Evolutionary conservation across 1,140 invertebrate genomes (phyloP), one percentile per base, ranked within the genome.

Genomic region (Drosophila lacteicornis): DNA sequence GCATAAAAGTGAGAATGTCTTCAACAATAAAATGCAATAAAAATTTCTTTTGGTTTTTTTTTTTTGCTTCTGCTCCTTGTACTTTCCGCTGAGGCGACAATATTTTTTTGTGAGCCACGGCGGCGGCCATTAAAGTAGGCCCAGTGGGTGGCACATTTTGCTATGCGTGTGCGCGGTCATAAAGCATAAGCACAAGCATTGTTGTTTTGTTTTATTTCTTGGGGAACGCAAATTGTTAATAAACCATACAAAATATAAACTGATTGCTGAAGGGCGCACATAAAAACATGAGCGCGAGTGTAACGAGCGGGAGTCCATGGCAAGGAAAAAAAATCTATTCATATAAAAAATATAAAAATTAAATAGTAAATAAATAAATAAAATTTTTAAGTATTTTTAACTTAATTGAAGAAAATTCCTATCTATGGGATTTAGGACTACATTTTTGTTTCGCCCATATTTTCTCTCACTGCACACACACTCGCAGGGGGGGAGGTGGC

Each of bases 231-330:
- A 84, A 84, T 84, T 84, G 71, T 77, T 80, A 84, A 84, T 84
- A 84, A 83, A 77, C 70, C 76, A 77, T 76, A 77, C 58, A 80
- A 76, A 83, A 83, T 84, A 77, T 80, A 80, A 80, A 76, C 66
- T 76, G 80, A 83, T 83, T 83, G 76, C 58, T 61, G 2, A 60
- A 46, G 33, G 61, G 57, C 60, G 40, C 25, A 13, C 60, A 75
- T 79, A 82, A 79, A 82, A 75, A 45, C 53, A 25, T 63, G 46
- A 27, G 38, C 69, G 17, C 40, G 25, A 75, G 25, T 82, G 56
- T 71, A 7, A 30, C 22, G 15, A 6, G 15, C 12, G 4, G 6
- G 3, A 25, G 22, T 30, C 8, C 30, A 19, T 36, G 19, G 30
- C 8, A 36, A 36, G 30, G 8, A 36, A 33, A 1, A 50, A 50